phyloP scores from a whole-genome alignment of 2,797 vertebrate genomes.

The Aphelocoma californica region DNA sequence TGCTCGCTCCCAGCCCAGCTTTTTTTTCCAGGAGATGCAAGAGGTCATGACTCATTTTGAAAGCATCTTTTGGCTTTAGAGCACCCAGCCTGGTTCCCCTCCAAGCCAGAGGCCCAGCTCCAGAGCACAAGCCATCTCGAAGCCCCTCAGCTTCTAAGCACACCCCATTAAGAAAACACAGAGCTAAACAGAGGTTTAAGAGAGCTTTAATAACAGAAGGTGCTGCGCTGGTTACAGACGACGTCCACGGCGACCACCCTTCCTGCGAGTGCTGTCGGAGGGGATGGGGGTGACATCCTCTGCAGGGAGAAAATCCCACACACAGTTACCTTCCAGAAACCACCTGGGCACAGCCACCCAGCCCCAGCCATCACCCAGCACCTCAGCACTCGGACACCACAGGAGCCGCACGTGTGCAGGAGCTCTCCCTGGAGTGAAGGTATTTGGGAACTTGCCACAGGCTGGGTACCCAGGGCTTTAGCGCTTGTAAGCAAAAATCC shows the following conservation, averaged over 20 bases:
- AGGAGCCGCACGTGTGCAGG: fast-evolving
- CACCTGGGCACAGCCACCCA: neutral
- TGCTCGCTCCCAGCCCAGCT: neutral
- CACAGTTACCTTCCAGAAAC: neutral
- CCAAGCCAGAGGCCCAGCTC: neutral
- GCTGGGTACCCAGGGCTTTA: neutral
- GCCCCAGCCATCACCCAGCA: neutral
- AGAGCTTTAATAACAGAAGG: slow-evolving; percentile 83
- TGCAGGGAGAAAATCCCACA: slow-evolving; percentile 52
- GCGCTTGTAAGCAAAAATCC: neutral
- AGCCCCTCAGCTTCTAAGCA: neutral
- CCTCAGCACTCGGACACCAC: fast-evolving
- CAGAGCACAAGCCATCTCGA: neutral
- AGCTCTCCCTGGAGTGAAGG: fast-evolving
- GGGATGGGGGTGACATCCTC: slow-evolving; percentile 99
- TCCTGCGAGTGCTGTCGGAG: slow-evolving; percentile 96
- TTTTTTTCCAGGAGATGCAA: neutral
- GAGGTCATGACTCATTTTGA: neutral
- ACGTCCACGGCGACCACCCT: slow-evolving; percentile 95
- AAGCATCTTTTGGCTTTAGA: neutral
- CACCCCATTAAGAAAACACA: neutral
- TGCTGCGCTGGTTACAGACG: slow-evolving; percentile 85
- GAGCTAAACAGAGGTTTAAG: neutral
- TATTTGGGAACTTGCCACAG: neutral
- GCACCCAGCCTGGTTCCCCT: neutral